Evolutionary conservation across 2,888 invertebrate species (phyloP).

Genomic region (Cephus pygmeus): DNA sequence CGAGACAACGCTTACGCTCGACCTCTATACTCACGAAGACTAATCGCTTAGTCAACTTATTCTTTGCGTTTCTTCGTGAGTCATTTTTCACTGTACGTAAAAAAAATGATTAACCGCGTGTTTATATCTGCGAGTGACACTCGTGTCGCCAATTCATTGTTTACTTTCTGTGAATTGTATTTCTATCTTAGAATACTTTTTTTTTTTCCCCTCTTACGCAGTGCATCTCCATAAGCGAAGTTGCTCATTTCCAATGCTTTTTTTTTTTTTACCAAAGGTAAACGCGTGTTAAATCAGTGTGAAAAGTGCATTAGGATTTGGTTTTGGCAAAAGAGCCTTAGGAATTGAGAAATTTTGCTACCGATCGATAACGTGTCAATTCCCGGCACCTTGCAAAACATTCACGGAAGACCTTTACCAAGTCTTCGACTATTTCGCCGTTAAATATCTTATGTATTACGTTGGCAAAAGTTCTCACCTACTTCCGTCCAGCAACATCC

Average conservation of each 20-base stretch:
- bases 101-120: neutral
- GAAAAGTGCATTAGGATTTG: no score
- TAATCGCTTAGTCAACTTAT: neutral
- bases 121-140: neutral
- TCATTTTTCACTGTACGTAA: neutral
- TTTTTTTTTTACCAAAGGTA: no score
- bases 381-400: neutral
- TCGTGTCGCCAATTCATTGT: neutral
- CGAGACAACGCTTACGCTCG: neutral
- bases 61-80: neutral
- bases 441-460: neutral
- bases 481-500: conserved; percentile 6
- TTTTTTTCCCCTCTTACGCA: neutral
- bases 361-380: neutral
- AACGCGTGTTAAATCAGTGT: no score
- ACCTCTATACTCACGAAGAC: neutral
- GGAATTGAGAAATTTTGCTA: no score
- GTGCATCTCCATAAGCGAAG: neutral
- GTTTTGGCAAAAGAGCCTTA: no score
- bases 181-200: neutral
- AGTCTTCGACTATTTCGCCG: neutral
- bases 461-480: neutral
- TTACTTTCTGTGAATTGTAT: neutral
- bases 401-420: neutral
- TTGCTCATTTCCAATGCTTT: no score